Evolutionary conservation across 2,888 invertebrate species (phyloP), one percentile per base, ranked within the genome.

Genomic region (Tuberolachnus salignus): DNA sequence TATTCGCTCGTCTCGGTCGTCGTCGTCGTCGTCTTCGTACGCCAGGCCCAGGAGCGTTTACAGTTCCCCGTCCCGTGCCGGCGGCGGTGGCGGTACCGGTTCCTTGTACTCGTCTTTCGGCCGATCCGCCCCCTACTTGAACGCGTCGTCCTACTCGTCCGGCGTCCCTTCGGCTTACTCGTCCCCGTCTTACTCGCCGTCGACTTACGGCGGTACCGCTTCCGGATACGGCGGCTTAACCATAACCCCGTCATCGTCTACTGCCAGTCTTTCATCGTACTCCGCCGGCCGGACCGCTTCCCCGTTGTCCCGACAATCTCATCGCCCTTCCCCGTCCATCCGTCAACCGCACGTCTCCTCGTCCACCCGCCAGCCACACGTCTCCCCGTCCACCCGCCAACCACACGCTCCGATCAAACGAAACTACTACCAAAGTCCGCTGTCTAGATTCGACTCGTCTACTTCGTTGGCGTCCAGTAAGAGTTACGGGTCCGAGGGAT

Each of bases 161-260:
- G n/a, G 42, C 34, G 26, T 78, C 51, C 78, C 84, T n/a, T 84
- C 84, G 66, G 6, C 34, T 34, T 34, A 34, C 6, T 34, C 34
- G 34, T 34, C 34, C 6, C 34, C 34, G n/a, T 86, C 86, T n/a
- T 82, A 83, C 19, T 81, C 83, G 4, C 83, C 84, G n/a, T 86
- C 86, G 3, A 86, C 89, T 80, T 90, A 91, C 81, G 90, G 90
- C 3, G 89, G 90, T 49, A 89, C 89, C 0, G 86, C 89, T 81
- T 89, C 90, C 4, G 91, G 91, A 9, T 92, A 92, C 83, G 91
- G 91, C 13, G 90, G 91, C 67, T 86, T 91, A 42, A 90, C 90
- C 80, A 86, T 91, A 82, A 90, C 91, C 80, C 75, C 70, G 19
- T 81, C 81, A 1, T 81, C 81, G 0, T 80, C 78, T 23, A 72